A percentile compares a stretch with the other conserved stretches of the same genome.
phyloP scores from a whole-genome alignment of 2,888 invertebrate genomes.

The Mechanitis messenoides region DNA sequence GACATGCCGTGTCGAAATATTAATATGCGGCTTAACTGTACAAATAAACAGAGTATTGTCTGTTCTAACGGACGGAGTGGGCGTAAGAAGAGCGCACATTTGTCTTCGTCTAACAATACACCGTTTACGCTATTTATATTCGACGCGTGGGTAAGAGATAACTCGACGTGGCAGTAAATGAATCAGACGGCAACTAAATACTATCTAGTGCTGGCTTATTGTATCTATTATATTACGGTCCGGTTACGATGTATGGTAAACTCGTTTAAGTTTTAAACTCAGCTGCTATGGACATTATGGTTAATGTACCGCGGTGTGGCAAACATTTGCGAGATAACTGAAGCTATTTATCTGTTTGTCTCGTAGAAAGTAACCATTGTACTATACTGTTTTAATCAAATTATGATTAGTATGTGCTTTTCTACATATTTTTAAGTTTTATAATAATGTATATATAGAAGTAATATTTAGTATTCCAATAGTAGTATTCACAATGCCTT shows the following conservation, averaged over 20 bases:
- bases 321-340: slow-evolving; percentile 1
- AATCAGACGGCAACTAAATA: slow-evolving; percentile 2
- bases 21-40: slow-evolving; percentile 58
- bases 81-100: slow-evolving; percentile 61
- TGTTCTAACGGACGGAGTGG: slow-evolving; percentile 45
- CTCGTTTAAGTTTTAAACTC: neutral
- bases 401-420: too few species aligned
- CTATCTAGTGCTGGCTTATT: slow-evolving; percentile 1
- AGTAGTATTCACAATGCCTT: slow-evolving; percentile 60
- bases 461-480: too few species aligned
- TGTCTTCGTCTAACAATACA: slow-evolving; percentile 69
- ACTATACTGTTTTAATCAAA: neutral
- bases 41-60: slow-evolving; percentile 49
- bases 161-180: neutral
- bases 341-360: neutral
- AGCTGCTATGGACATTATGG: slow-evolving; percentile 18
- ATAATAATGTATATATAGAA: too few species aligned
- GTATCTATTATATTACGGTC: neutral
- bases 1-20: slow-evolving; percentile 67
- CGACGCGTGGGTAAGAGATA: slow-evolving; percentile 53
- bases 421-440: too few species aligned
- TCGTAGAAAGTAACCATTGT: neutral
- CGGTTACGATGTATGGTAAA: slow-evolving; percentile 1
- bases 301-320: slow-evolving; percentile 13
- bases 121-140: slow-evolving; percentile 66